Evolutionary conservation across 1,140 invertebrate species (phyloP), one percentile per base, ranked within the genome.

Genomic region (Stegodyphus mimosarum): DNA sequence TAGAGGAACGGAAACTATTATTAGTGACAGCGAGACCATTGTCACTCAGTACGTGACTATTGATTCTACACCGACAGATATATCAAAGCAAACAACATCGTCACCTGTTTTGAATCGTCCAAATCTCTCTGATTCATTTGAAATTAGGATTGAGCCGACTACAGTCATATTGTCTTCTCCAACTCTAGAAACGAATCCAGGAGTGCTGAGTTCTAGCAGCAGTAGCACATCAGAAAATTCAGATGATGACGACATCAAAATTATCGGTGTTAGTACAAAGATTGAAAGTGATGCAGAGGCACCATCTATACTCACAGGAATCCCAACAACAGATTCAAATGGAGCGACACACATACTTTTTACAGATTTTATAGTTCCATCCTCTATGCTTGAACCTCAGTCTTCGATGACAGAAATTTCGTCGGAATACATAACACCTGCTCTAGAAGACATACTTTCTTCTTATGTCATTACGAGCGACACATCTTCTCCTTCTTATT

Each of bases 261-360:
- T 84, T n/a, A 84, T 84, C 17, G 75, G 83, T 18, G 75, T 86
- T 6, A 78, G 69, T n/a, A 78, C 83, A 7, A 86, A 78, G n/a
- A 17, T 71, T 9, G 74, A 86, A 55, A 77, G 74, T n/a, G 15
- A 33, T 53, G 67, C 49, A 63, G 67, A 60, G 3, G 18, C 69
- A 33, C 78, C 71, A 9, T 83, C 86, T 7, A 76, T 87, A n/a
- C 49, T 87, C 11, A 87, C 69, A 7, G 86, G 86, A 60, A 83
- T 67, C 5, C 73, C 86, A 48, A 75, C 86, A 48, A 88, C 84
- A 7, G 84, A 86, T 60, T 67, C 85, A 11, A 86, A 86, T 72
- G 87, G 85, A 49, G 87, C 86, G 5, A 87, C 88, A n/a, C 72
- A 88, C 11, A 87, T 88, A 17, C 84, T 87, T 13, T 88, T 88